phyloP scores from a whole-genome alignment of 2,113 vertebrate genomes.

The Rhinoptilus africanus region DNA sequence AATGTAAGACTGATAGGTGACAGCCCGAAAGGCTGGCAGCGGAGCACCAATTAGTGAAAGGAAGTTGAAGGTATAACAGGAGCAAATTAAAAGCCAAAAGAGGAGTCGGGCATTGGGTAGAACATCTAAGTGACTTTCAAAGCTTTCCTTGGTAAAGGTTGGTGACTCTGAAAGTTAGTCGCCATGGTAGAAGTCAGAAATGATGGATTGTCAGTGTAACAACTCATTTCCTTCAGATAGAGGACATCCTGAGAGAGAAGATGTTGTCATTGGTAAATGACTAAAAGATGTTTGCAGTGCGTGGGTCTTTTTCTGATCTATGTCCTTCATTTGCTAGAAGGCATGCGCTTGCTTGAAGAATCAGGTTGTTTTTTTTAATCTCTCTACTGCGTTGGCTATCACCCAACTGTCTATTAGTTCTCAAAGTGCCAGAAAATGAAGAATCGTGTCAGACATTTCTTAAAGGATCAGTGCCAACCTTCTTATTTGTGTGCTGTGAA shows the following conservation, averaged over 20 bases:
- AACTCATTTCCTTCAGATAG: neutral
- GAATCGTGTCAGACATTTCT: neutral
- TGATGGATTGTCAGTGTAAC: neutral
- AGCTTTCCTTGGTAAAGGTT: neutral
- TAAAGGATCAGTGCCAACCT: neutral
- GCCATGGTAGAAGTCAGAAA: neutral
- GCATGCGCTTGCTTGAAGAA: neutral
- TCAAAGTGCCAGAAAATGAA: neutral
- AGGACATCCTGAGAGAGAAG: neutral
- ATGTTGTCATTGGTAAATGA: neutral
- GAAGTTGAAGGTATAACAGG: neutral
- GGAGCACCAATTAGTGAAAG: neutral
- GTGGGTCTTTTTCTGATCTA: neutral
- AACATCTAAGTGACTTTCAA: neutral
- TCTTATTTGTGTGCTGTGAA: neutral
- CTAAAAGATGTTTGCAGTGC: neutral
- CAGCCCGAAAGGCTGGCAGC: neutral
- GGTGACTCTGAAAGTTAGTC: neutral
- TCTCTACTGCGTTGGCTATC: neutral
- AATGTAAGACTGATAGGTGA: neutral
- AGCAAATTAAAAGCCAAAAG: neutral
- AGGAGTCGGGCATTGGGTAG: accelerated
- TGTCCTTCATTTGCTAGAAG: neutral
- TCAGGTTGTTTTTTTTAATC: neutral
- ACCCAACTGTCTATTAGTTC: neutral